phyloP scores from a whole-genome alignment of 2,888 invertebrate genomes.

The Candidula unifasciata region DNA sequence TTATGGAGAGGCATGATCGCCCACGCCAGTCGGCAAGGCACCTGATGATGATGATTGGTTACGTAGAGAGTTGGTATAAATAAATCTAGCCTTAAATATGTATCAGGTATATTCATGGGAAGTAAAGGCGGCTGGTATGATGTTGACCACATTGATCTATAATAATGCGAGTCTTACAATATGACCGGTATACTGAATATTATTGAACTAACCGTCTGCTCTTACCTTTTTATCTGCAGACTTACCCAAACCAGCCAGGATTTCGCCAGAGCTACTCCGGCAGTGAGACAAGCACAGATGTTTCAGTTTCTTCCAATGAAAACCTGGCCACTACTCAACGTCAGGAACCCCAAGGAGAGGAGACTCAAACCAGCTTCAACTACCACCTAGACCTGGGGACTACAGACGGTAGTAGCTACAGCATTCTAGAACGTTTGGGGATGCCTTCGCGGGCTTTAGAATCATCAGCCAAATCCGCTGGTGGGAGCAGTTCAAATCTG shows the following conservation, averaged over 20 bases:
- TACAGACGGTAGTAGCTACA: conserved; percentile 75
- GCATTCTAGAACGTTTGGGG: conserved; percentile 72
- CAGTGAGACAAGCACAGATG: conserved; percentile 88
- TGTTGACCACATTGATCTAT: too few relatives aligned
- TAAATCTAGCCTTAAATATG: too few relatives aligned
- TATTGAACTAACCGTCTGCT: too few relatives aligned
- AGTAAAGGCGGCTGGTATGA: too few relatives aligned
- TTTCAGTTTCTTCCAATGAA: conserved; percentile 90
- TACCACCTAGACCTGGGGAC: conserved; percentile 57
- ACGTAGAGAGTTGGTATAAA: too few relatives aligned
- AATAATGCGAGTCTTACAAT: too few relatives aligned
- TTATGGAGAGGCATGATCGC: too few relatives aligned
- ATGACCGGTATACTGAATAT: too few relatives aligned
- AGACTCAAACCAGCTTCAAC: conserved; percentile 77
- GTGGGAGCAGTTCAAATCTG: conserved; percentile 1
- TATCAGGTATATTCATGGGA: too few relatives aligned
- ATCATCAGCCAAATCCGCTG: conserved; percentile 28
- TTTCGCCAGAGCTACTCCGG: conserved; percentile 89
- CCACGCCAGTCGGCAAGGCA: too few relatives aligned
- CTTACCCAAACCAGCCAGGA: conserved; percentile 76
- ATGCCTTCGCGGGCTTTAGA: conserved; percentile 63
- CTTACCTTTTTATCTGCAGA: background rate
- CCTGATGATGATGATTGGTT: too few relatives aligned
- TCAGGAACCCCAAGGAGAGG: conserved; percentile 95
- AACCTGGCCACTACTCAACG: conserved; percentile 84